Conservation (phyloP, 1,140 invertebrate species). For the Macrobrachium rosenbergii region DNA sequence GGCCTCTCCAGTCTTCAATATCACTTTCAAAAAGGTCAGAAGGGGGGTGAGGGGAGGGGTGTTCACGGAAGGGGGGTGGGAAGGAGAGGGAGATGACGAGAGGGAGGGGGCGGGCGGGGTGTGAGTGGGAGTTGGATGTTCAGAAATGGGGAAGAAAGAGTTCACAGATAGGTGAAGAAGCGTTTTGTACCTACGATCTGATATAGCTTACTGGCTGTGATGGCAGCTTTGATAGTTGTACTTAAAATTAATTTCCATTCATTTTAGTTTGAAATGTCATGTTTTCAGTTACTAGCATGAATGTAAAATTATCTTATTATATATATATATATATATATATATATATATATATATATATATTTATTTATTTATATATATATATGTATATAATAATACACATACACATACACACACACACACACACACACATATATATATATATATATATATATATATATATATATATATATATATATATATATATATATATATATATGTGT, state of each 20-base stretch:
- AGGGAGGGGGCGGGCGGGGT: background rate
- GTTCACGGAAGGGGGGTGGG: background rate
- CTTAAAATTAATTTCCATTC: too few species aligned
- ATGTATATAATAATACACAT: background rate
- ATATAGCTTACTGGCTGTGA: background rate
- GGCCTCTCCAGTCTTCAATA: too few species aligned
- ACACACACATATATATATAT: too few species aligned
- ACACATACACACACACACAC: background rate
- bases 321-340: background rate
- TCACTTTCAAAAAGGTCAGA: too few species aligned
- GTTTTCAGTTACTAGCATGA: background rate
- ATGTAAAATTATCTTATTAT: too few species aligned
- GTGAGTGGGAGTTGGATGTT: too few species aligned
- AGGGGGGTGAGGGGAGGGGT: too few species aligned
- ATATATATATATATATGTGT: too few species aligned
- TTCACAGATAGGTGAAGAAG: background rate
- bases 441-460: too few species aligned
- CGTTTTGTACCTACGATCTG: background rate
- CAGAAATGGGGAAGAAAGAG: background rate
- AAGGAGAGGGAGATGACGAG: background rate
- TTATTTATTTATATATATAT: conserved; percentile 16
- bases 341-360: conserved; percentile 46
- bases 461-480: too few species aligned
- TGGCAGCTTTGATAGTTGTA: too few species aligned
- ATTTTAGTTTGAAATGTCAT: too few species aligned